A percentile compares a stretch with the other conserved stretches of the same genome.
Conservation (phyloP, 2,113 vertebrate genomes). For the Nothoprocta perdicaria region DNA sequence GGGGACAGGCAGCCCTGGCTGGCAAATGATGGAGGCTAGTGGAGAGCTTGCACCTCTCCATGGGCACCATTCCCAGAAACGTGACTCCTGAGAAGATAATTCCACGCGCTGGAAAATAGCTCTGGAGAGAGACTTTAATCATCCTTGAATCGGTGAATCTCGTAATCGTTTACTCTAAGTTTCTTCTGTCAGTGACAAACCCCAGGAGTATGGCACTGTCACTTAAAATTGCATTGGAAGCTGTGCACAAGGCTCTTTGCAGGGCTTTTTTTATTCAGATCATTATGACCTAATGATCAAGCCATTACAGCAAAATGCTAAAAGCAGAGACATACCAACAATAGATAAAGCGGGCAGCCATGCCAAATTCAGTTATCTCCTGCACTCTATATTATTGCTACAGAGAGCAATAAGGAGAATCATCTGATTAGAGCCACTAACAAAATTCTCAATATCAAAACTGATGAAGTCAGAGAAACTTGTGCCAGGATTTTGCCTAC, state of each 20-base stretch:
- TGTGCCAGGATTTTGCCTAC: slow-evolving; percentile 39
- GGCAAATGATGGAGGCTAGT: background rate
- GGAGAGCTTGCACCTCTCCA: background rate
- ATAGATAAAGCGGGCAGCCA: slow-evolving; percentile 23
- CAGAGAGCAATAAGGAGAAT: slow-evolving; percentile 57
- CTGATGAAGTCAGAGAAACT: slow-evolving; percentile 48
- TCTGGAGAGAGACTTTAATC: background rate
- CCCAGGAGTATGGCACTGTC: background rate
- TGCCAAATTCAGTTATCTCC: slow-evolving; percentile 44
- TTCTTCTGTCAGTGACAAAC: background rate
- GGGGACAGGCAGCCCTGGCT: background rate
- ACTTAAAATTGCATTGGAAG: background rate
- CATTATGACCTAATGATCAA: slow-evolving; percentile 60
- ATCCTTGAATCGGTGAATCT: background rate
- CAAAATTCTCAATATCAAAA: slow-evolving; percentile 36
- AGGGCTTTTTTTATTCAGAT: slow-evolving; percentile 22
- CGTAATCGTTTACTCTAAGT: background rate
- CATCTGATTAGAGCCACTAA: slow-evolving; percentile 51
- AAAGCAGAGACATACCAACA: slow-evolving; percentile 25
- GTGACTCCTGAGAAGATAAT: background rate
- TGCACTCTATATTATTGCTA: slow-evolving; percentile 51
- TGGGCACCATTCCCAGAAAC: background rate
- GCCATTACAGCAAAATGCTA: slow-evolving; percentile 37
- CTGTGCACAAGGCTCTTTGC: background rate
- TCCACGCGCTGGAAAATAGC: background rate